Percentiles rank a stretch among this genome's conserved stretches.
These are phyloP conservation scores for Enteromius mattozi DNA, from an alignment of 2,797 vertebrate species.

Conservation along the genomic window DNA sequence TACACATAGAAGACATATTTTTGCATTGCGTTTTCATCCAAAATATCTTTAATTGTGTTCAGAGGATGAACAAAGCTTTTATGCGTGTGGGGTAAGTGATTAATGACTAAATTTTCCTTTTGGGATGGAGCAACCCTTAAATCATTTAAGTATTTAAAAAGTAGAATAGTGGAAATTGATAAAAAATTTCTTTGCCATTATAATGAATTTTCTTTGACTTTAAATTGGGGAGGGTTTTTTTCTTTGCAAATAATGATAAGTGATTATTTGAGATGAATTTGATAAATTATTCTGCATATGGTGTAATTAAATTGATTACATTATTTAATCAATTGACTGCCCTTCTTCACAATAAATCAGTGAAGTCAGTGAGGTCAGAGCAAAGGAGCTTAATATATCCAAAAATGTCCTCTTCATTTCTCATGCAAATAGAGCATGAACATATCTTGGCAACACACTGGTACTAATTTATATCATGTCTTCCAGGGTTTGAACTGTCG, in stretches of 20 bases:
- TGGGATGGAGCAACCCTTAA: too few relatives aligned
- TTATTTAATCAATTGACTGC: neutral
- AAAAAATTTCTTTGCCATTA: neutral
- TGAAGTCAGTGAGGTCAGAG: neutral
- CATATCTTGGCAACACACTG: conserved; percentile 39
- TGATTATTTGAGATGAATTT: neutral
- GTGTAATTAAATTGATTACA: neutral
- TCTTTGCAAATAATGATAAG: neutral
- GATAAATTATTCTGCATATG: neutral
- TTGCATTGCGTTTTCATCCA: too few relatives aligned
- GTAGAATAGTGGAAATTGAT: too few relatives aligned
- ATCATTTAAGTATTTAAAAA: neutral
- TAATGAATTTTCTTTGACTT: neutral
- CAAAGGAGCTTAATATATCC: conserved; percentile 28
- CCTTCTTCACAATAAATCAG: neutral
- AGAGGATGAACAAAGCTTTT: too few relatives aligned
- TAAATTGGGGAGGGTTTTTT: neutral
- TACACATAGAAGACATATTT: too few relatives aligned
- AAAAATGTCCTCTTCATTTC: conserved; percentile 17
- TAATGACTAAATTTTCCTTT: too few relatives aligned
- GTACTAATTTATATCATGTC: conserved; percentile 39
- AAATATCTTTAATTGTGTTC: too few relatives aligned
- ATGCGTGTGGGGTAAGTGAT: too few relatives aligned
- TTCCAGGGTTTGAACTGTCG: conserved; percentile 17
- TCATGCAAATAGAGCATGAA: conserved; percentile 43